These are phyloP conservation scores for Bubalus kerabau DNA, from an alignment of 2,113 vertebrate species.

Conservation along the genomic window DNA sequence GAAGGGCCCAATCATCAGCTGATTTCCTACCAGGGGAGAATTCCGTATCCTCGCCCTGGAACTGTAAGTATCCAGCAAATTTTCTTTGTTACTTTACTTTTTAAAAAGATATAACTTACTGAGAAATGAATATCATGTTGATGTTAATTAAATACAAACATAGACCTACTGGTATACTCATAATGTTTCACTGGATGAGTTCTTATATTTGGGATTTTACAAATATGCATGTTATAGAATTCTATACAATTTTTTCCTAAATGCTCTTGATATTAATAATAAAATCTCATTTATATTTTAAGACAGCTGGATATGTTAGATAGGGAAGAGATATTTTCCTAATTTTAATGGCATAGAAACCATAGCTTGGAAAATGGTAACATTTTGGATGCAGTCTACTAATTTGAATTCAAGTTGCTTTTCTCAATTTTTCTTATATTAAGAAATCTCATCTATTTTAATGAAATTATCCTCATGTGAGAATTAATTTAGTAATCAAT, in stretches of 20 bases:
- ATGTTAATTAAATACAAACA: not conserved
- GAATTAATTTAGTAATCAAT: not conserved
- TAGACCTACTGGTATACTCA: not conserved
- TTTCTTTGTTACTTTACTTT: not conserved
- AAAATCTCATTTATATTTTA: not conserved
- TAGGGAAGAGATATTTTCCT: not conserved
- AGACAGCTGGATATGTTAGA: not conserved
- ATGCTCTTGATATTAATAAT: not conserved
- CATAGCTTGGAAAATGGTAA: not conserved
- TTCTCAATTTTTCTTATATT: not conserved
- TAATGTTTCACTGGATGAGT: not conserved
- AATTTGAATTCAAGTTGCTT: not conserved
- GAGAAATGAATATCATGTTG: not conserved
- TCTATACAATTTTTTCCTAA: not conserved
- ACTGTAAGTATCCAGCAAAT: constrained; percentile 86
- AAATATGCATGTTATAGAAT: not conserved
- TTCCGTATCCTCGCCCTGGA: constrained; percentile 95
- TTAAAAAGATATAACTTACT: constrained; percentile 34
- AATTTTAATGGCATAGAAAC: not conserved
- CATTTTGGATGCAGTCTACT: not conserved
- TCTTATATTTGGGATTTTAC: not conserved
- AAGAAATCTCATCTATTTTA: not conserved
- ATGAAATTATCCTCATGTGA: not conserved
- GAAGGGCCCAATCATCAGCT: constrained; percentile 97
- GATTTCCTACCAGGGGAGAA: constrained; percentile 95